Base-by-base conservation (phyloP, 2,113 vertebrate genomes). In the Melospiza georgiana region DNA sequence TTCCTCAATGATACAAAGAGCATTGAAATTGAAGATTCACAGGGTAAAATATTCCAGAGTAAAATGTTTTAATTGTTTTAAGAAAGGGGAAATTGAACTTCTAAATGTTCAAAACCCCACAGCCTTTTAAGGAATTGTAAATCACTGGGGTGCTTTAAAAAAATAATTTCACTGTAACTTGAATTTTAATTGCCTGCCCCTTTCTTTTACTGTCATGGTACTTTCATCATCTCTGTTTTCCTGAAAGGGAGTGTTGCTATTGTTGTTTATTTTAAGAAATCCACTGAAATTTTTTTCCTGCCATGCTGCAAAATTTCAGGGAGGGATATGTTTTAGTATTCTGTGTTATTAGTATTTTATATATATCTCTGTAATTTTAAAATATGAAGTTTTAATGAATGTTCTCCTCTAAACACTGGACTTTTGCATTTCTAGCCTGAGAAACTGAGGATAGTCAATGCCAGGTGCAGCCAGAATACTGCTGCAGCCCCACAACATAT, bases 351-450 rank as follows among this genome's bases (percentile, higher is more conserved):
- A 90, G 87, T 95, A 88, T 91, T 95, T 96, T 97, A 95, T 94
- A 94, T 83, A 94, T 95, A 88, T 75, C 89, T 96, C 96, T 97
- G 95, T 96, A 93, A 90, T 28, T 61, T 97, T 96, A 1, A 76
- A 90, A 96, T 84, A 95, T 68, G 55, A 94, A 83, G 84, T 71
- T 97, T 98, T 96, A 97, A 96, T 93, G 95, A 89, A 81, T 93
- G 68, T 43, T 89, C 39, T 95, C 71, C 87, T 96, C 97, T 96
- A 96, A 97, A 96, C 79, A 85, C 84, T 79, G 91, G 82, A 92
- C 88, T 96, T 82, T 74, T 95, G 93, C 91, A 94, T 91, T 92
- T 93, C 72, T 90, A 96, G 92, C 89, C 84, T 55, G 94, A 97
- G 96, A 96, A 94, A 71, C 86, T 57, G 87, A 95, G 83, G 96